Evolutionary conservation across 1,140 invertebrate genomes (phyloP), one percentile per base, ranked within the genome.

Genomic region (Ganaspis sp.): DNA sequence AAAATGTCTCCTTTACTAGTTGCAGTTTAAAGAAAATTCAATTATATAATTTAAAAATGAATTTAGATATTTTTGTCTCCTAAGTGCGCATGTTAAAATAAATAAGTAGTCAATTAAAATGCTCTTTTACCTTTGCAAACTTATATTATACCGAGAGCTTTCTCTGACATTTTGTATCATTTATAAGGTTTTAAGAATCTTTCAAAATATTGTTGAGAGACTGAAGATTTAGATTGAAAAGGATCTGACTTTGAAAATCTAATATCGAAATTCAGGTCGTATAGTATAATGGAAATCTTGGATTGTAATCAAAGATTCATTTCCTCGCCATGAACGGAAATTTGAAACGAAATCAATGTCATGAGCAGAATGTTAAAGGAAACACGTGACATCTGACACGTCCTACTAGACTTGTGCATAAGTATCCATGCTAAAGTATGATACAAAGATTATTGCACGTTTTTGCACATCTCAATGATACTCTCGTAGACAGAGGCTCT

Each of bases 401-500:
- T 29, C 58, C 23, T 15, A 29, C 53, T 23, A 26, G 11, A 64
- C 54, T 26, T 54, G 9, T 54, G 15, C 58, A 64, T 64, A 29
- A 64, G 58, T 34, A 64, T 64, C 58, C 83, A 85, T 87, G 84
- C 85, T 85, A 77, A 87, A 87, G 83, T 86, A 80, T 73, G 70
- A 70, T 74, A 73, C 77, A 79, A 77, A 83, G 83, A 86, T 87
- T 87, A 85, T 87, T 87, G 85, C 85, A 86, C 80, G 81, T 87
- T 86, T 82, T 78, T 86, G 86, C 83, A 87, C 77, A 84, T 86
- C 85, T 86, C 81, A 84, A 87, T 77, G 82, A 84, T 82, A 76
- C 83, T 82, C 58, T 64, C 29, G 23, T 12, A 26, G 23, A 29
- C 58, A 64, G 11, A n/a, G 26, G 23, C 58, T 29, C 58, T 29